These are phyloP conservation scores for Prunella strophiata DNA, from an alignment of 2,797 vertebrate species.

Conservation along the genomic window DNA sequence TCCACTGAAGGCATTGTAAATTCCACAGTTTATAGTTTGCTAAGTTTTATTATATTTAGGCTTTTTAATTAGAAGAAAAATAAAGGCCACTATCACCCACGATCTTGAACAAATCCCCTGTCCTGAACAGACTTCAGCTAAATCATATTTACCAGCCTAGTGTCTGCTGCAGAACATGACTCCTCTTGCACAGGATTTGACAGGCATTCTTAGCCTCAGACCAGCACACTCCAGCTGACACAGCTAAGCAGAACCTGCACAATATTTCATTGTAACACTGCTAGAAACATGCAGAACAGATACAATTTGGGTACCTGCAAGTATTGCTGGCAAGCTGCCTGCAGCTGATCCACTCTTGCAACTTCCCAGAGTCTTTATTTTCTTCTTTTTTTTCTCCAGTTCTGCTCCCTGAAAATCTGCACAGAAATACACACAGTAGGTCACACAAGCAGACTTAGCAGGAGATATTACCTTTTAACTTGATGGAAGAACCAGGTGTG, in stretches of 20 bases:
- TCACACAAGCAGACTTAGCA: neutral
- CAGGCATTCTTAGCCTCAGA: neutral
- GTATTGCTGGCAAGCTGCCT: conserved; percentile 66
- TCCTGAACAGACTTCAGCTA: neutral
- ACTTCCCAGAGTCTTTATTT: conserved; percentile 31
- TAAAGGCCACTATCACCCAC: neutral
- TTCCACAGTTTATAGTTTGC: neutral
- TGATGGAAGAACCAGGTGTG: neutral
- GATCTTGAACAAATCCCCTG: neutral
- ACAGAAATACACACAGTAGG: neutral
- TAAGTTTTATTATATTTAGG: neutral
- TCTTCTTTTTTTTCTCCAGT: conserved; percentile 41
- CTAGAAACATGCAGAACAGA: neutral
- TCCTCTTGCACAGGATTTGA: neutral
- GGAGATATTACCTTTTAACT: neutral
- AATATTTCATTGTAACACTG: neutral
- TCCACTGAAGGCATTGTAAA: neutral
- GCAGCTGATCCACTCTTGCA: conserved; percentile 20
- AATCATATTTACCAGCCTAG: neutral
- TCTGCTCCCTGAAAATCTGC: conserved; percentile 49
- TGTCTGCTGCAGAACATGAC: neutral
- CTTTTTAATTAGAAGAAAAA: neutral
- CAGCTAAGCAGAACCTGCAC: neutral
- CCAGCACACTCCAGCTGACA: neutral
- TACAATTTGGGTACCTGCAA: conserved; percentile 69